Conservation (phyloP, 2,113 vertebrate species). For the Hydropotes inermis region DNA sequence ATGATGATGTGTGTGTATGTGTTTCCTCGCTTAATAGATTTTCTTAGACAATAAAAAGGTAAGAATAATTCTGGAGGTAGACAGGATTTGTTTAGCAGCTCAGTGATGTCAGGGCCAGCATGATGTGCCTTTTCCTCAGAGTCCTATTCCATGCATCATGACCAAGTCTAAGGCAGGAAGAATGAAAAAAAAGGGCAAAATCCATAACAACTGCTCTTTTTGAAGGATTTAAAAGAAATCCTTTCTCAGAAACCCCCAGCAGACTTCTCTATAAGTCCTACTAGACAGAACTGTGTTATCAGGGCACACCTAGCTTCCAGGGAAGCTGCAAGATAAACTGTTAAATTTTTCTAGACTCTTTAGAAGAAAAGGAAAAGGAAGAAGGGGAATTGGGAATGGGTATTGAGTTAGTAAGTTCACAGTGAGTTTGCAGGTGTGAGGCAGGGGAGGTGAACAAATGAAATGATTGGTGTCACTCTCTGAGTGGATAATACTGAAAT, state of each 20-base stretch:
- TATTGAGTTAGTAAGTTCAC: background rate
- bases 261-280: background rate
- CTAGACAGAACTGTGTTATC: background rate
- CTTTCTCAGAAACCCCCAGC: background rate
- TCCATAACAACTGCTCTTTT: background rate
- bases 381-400: background rate
- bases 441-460: background rate
- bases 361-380: background rate
- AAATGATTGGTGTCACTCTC: background rate
- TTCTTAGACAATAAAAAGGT: background rate
- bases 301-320: background rate
- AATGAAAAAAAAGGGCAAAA: conserved; percentile 5
- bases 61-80: background rate
- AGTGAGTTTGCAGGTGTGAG: background rate
- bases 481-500: background rate
- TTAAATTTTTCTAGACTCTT: background rate
- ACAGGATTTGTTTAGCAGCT: background rate
- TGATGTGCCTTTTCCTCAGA: background rate
- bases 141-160: background rate
- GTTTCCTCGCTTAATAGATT: background rate
- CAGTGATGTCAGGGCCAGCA: background rate
- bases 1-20: background rate
- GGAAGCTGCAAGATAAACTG: background rate
- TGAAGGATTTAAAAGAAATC: background rate
- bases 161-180: background rate